phyloP scores from a whole-genome alignment of 2,888 invertebrate species.

The Pollenia amentaria region DNA sequence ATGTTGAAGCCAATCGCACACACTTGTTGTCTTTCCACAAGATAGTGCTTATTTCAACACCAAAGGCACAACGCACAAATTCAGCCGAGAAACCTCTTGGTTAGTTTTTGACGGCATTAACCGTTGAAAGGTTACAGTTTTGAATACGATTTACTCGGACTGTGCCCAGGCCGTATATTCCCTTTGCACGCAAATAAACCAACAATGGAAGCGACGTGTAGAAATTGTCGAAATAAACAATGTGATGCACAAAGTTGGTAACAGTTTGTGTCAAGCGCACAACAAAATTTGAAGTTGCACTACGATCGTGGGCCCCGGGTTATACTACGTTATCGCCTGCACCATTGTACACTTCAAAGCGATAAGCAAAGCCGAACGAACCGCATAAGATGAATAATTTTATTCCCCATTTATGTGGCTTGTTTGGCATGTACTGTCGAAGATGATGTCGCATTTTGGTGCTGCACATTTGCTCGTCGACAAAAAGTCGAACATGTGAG shows the following conservation, averaged over 20 bases:
- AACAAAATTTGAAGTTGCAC: slow-evolving; percentile 17
- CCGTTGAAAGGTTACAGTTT: slow-evolving; percentile 48
- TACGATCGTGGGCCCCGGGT: neutral
- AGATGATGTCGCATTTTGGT: slow-evolving; percentile 32
- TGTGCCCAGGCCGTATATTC: slow-evolving; percentile 67
- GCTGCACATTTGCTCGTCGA: slow-evolving; percentile 74
- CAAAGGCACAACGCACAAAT: too few species aligned
- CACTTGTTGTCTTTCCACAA: slow-evolving; percentile 81
- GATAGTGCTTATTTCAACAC: slow-evolving; percentile 70
- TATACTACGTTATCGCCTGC: slow-evolving; percentile 15
- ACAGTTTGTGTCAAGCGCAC: slow-evolving; percentile 16
- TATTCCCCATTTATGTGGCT: too few species aligned
- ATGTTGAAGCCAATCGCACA: slow-evolving; percentile 80
- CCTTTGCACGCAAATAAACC: slow-evolving; percentile 60
- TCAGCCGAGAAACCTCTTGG: too few species aligned
- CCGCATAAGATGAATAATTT: too few species aligned
- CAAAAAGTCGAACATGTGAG: slow-evolving; percentile 68
- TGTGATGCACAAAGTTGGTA: slow-evolving; percentile 2
- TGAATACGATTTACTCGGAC: slow-evolving; percentile 57
- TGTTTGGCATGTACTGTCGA: too few species aligned
- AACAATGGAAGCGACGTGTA: slow-evolving; percentile 56
- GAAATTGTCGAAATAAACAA: slow-evolving; percentile 63
- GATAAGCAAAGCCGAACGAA: too few species aligned
- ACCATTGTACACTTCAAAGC: too few species aligned
- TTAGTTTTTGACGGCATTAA: slow-evolving; percentile 38